Base-by-base conservation (phyloP, 2,888 invertebrate species). In the Unio pictorum region DNA sequence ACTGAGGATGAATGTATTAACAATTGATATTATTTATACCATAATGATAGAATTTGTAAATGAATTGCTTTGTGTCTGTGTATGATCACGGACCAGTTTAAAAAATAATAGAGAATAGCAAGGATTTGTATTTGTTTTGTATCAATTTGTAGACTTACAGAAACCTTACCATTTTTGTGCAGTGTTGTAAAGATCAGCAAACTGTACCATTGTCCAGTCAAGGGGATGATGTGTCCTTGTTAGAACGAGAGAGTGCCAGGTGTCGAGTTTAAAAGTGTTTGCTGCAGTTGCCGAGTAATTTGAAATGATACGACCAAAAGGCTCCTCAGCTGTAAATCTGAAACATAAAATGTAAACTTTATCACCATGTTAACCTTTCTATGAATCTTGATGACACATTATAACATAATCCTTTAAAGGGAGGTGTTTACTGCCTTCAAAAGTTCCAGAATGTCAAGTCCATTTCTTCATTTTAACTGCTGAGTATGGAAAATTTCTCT, bases 231-330 rank as follows among this genome's bases (percentile, higher is more conserved):
- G 91, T 5, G 81, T 79, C 66, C 87, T 85, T 3, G 88, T 80
- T 34, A 90, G 82, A 67, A 91, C 84, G 30, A 91, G 76, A 0
- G 88, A 88, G 80, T 91, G 91, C 84, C 89, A 90, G 58, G 86
- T 84, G 64, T 90, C 90, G 55, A 90, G 76, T 76, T 91, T 91
- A 73, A 91, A 91, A 0, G 90, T 86, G 79, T 91, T 91, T 18
- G 91, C 87, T 18, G 89, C 89, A 61, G 89, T 88, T 65, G 87
- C 89, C 18, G 90, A 86, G 65, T 81, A 80, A 26, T 81, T 76
- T 4, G 87, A 85, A 69, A 89, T 89, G 26, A 91, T 78, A 56
- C 91, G 84, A n/a, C 90, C 90, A 83, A 90, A 90, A 17, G 75
- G 64, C 74, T 91, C 91, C 70, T 86, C 82, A n/a, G 91, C 90